Percentiles rank a stretch among this genome's conserved stretches.
These are phyloP conservation scores for Saxidomus purpurata DNA, from an alignment of 1,140 invertebrate genomes.

Conservation along the genomic window DNA sequence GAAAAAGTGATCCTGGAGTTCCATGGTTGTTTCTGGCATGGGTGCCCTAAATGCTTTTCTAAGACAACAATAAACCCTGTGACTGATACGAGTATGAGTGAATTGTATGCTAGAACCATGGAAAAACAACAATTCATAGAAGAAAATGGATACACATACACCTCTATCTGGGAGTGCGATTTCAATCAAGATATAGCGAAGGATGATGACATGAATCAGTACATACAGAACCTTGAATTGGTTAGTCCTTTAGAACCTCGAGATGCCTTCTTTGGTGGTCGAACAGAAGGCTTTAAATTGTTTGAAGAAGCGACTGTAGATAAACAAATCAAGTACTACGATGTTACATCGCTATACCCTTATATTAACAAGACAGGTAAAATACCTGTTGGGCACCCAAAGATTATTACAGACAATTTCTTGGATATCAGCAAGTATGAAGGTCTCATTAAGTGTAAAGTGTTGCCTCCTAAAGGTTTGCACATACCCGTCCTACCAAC, in stretches of 20 bases:
- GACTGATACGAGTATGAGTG: too few species aligned
- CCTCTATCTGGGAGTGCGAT: too few species aligned
- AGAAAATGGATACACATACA: too few species aligned
- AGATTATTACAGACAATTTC: slow-evolving; percentile 5
- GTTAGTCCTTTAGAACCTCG: slow-evolving; percentile 10
- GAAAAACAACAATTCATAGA: too few species aligned
- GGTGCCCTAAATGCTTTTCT: too few species aligned
- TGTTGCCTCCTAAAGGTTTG: background rate
- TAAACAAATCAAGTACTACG: slow-evolving; percentile 24
- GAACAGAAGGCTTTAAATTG: background rate
- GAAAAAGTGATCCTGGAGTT: too few species aligned
- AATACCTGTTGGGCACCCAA: background rate
- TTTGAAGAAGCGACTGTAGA: background rate
- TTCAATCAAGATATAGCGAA: too few species aligned
- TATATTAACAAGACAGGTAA: slow-evolving; percentile 5
- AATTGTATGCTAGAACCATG: too few species aligned
- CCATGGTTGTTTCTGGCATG: too few species aligned
- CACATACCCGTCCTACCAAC: background rate
- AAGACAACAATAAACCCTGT: too few species aligned
- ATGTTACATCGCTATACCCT: slow-evolving; percentile 8
- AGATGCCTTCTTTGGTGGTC: slow-evolving; percentile 38
- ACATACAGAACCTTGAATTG: background rate
- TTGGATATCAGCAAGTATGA: background rate
- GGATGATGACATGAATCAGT: background rate
- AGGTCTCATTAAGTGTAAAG: background rate